Percentiles rank a stretch among this genome's conserved stretches.
Conservation (phyloP, 64 coral and sea anemone genomes). For the Acropora tenuis region DNA sequence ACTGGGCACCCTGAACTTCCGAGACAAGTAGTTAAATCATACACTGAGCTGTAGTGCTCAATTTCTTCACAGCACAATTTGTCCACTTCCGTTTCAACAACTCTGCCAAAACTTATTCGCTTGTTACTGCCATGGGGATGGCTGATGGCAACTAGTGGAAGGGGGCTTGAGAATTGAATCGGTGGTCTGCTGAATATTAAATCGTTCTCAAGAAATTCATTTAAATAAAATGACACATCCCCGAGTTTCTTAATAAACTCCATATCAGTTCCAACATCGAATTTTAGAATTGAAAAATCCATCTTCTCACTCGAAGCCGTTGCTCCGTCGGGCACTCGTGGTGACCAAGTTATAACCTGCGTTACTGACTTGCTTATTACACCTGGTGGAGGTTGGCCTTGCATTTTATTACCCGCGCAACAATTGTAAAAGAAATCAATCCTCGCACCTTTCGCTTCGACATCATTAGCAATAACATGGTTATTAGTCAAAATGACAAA, state of each 20-base stretch:
- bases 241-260: conserved; percentile 9
- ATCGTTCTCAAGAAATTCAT: conserved; percentile 28
- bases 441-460: background rate
- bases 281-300: conserved; percentile 31
- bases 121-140: conserved; percentile 32
- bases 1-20: conserved; percentile 28
- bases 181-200: conserved; percentile 2
- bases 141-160: conserved; percentile 19
- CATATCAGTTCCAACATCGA: conserved; percentile 27
- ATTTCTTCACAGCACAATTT: background rate
- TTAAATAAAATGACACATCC: conserved; percentile 13
- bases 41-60: background rate
- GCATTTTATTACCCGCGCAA: background rate
- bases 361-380: conserved; percentile 13
- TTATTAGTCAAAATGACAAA: conserved; percentile 36
- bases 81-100: background rate
- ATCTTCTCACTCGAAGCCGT: conserved; percentile 20
- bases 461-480: conserved; percentile 23
- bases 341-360: conserved; percentile 11
- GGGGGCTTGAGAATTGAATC: background rate
- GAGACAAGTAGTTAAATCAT: conserved; percentile 20
- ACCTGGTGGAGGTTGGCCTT: background rate
- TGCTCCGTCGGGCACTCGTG: conserved; percentile 2
- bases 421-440: conserved; percentile 25
- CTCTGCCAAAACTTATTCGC: conserved; percentile 34